Base-by-base conservation (phyloP, 2,797 vertebrate species). In the Holocentrus rufus region DNA sequence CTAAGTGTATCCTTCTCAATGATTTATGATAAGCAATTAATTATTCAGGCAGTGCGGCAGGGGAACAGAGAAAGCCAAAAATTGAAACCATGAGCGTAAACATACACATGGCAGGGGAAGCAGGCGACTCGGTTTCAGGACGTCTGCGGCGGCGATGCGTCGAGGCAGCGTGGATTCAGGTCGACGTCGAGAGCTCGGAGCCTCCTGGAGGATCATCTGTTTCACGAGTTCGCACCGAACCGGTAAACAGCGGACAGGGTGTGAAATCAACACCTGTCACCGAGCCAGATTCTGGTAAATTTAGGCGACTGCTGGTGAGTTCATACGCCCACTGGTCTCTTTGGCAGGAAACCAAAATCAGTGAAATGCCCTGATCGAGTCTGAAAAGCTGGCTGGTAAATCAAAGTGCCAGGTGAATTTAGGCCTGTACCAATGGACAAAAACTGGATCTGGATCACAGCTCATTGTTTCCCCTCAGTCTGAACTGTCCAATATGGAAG, bases 1-100 rank as follows among this genome's bases (percentile, higher is more conserved):
- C 70, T 1, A 72, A 88, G 73, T 50, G 77, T 56, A 57, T 83
- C 69, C 82, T 36, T 50, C 80, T 94, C 71, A 90, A 93, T 89
- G 89, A 93, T 93, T 92, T 82, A 93, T 91, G 87, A 81, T 58
- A 6, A 64, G 54, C 31, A 23, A 89, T 94, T 81, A 88, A 94
- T 92, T 92, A 94, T 94, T 94, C 85, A 94, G 73, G 71, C 58
- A 18, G 82, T 86, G 88, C 90, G 86, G 89, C 79, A 69, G 76
- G 69, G 76, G 60, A 86, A 80, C 59, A 71, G 76, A 85, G 81
- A 72, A 70, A 72, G 76, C 65, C 36, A 23, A 82, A 87, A 73
- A 81, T 2, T 72, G 47, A 83, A 77, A 79, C 65, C 20, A 50
- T 62, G 70, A 80, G 72, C n/a, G 47, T 77, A 79, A 85, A 85